phyloP scores from a whole-genome alignment of 2,888 invertebrate genomes.

The Lasius fuliginosus region DNA sequence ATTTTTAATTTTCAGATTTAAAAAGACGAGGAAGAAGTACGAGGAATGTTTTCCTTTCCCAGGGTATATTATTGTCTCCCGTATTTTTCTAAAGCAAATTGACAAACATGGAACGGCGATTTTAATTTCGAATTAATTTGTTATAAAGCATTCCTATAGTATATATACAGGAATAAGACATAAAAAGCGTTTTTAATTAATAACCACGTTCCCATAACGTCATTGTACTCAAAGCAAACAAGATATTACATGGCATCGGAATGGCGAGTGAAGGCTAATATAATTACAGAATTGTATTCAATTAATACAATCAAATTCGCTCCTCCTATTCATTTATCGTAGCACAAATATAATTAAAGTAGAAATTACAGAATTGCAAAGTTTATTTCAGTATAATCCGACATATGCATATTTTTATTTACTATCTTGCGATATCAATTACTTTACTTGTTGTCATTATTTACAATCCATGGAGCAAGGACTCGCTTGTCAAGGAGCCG shows the following conservation, averaged over 20 bases:
- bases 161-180: not conserved
- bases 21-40: not conserved
- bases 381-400: not conserved
- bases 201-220: slow-evolving; percentile 24
- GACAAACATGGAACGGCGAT: slow-evolving; percentile 27
- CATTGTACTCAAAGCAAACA: not conserved
- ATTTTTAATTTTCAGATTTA: slow-evolving; percentile 34
- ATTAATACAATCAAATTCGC: slow-evolving; percentile 6
- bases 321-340: not conserved
- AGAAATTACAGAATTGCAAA: not conserved
- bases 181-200: slow-evolving; percentile 41
- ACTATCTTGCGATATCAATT: not conserved
- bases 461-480: not conserved
- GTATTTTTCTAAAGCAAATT: slow-evolving; percentile 13
- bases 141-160: not conserved
- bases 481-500: slow-evolving; percentile 16
- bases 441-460: slow-evolving; percentile 9
- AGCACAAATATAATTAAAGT: slow-evolving; percentile 3
- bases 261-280: not conserved
- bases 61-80: not conserved
- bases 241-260: not conserved
- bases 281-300: slow-evolving; percentile 9
- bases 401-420: not conserved
- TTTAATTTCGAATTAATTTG: slow-evolving; percentile 45
- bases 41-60: not conserved